Percentiles rank a stretch among this genome's conserved stretches.
Conservation (phyloP, 2,888 invertebrate species). For the Sylvicola fuscatus region DNA sequence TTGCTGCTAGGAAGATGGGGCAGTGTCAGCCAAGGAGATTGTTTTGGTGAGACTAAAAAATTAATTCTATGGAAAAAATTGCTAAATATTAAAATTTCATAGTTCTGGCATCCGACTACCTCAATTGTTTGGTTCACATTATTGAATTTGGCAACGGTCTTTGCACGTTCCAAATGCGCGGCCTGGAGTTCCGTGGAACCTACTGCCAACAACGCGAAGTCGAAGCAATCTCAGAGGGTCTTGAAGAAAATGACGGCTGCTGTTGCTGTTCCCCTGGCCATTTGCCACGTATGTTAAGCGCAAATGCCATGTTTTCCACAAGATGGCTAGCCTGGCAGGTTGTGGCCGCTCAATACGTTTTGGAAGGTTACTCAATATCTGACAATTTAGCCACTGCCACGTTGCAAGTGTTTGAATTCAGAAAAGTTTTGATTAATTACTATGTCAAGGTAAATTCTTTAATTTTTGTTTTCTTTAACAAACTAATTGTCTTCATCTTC, state of each 20-base stretch:
- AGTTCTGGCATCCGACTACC: constrained; percentile 92
- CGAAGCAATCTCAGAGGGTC: constrained; percentile 88
- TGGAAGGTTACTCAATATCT: constrained; percentile 96
- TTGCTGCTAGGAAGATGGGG: constrained; percentile 89
- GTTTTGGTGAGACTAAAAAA: constrained; percentile 58
- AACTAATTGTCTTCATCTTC: constrained; percentile 6
- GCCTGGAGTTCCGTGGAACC: constrained; percentile 93
- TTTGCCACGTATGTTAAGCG: constrained; percentile 69
- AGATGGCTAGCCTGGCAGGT: constrained; percentile 98
- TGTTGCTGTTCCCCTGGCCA: constrained; percentile 85
- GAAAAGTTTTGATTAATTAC: constrained; percentile 91
- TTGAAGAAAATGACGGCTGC: constrained; percentile 30
- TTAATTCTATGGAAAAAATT: constrained; percentile 5
- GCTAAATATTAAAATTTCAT: constrained; percentile 14
- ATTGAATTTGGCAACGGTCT: constrained; percentile 95
- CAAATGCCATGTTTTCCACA: constrained; percentile 94
- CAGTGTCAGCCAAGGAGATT: constrained; percentile 89
- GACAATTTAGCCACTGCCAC: constrained; percentile 95
- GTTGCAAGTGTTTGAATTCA: constrained; percentile 92
- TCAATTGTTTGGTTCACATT: constrained; percentile 95
- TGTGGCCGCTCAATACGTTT: constrained; percentile 85
- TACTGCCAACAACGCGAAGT: constrained; percentile 98
- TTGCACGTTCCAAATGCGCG: constrained; percentile 94
- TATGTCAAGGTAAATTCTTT: constrained; percentile 68
- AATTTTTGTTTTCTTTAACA: background rate